phyloP scores from a whole-genome alignment of 2,113 vertebrate genomes.

The Odocoileus hemionus region DNA sequence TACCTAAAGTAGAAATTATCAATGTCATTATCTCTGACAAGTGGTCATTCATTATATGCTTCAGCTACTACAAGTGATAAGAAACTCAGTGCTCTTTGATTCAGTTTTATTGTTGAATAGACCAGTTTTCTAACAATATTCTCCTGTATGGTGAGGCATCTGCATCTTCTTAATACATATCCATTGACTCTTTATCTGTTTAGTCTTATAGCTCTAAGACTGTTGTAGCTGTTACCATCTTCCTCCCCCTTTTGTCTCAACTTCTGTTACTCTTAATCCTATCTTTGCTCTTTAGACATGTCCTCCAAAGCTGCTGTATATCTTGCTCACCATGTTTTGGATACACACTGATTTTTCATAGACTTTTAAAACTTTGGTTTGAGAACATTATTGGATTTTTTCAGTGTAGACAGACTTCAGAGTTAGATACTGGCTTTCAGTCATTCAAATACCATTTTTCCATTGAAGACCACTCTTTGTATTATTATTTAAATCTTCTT shows the following conservation, averaged over 20 bases:
- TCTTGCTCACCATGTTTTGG: not conserved
- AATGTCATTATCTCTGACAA: not conserved
- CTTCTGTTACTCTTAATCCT: not conserved
- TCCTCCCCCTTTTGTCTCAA: not conserved
- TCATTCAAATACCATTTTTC: not conserved
- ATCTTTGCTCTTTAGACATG: not conserved
- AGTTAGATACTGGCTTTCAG: not conserved
- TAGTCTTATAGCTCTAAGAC: not conserved
- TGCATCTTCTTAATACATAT: not conserved
- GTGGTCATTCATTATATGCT: not conserved
- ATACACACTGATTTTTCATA: not conserved
- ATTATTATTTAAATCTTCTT: not conserved
- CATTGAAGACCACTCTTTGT: not conserved
- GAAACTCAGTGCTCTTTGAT: not conserved
- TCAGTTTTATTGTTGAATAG: not conserved
- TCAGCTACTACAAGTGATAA: not conserved
- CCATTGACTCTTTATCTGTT: accelerated
- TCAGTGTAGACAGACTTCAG: not conserved
- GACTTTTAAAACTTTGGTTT: not conserved
- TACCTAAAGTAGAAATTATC: constrained; percentile 7
- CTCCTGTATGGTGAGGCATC: not conserved
- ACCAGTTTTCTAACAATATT: not conserved
- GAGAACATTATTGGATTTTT: not conserved
- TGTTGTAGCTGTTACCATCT: not conserved
- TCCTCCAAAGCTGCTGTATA: not conserved